Evolutionary conservation across 2,888 invertebrate species (phyloP), one percentile per base, ranked within the genome.

Genomic region (Sclerodermus sp.): DNA sequence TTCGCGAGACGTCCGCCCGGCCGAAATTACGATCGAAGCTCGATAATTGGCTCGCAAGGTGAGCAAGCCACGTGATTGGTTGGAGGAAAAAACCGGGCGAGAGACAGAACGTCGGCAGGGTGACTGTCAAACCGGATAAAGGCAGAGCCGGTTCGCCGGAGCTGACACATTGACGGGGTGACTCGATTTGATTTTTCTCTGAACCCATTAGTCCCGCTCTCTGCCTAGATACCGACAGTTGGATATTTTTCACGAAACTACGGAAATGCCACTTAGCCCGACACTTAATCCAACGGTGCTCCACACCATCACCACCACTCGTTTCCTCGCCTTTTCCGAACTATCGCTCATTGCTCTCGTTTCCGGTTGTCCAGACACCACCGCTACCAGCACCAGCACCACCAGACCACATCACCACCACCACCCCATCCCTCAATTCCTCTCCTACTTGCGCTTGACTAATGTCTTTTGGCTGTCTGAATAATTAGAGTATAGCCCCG

Each of bases 31-130:
- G 13, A 47, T 36, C 38, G 48, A 45, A 47, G 23, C 38, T 34
- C 49, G 41, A 45, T 53, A 55, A 55, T 55, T 53, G 55, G 38
- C 31, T 42, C 42, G 39, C 31, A 29, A 46, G 29, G 23, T 13
- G 30, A 30, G 43, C 15, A 29, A 39, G 36, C 10, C 29, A 23
- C 34, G 14, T 43, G 40, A 55, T 44, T 46, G 49, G 17, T 31
- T 17, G 17, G 16, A 16, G 34, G 12, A 47, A 17, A 13, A 13
- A 39, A 10, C 5, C 12, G 34, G 3, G 12, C n/a, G 14, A 34
- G 34, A 34, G 34, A 10, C 12, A 6, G 6, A 17, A 36, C 15
- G 40, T 37, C 3, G 34, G 12, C 5, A 34, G 41, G 32, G 36
- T 23, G 8, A 23, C 23, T 23, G 39, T 54, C 47, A 45, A 47